phyloP scores from a whole-genome alignment of 2,113 vertebrate species.

The Phaethon lepturus region DNA sequence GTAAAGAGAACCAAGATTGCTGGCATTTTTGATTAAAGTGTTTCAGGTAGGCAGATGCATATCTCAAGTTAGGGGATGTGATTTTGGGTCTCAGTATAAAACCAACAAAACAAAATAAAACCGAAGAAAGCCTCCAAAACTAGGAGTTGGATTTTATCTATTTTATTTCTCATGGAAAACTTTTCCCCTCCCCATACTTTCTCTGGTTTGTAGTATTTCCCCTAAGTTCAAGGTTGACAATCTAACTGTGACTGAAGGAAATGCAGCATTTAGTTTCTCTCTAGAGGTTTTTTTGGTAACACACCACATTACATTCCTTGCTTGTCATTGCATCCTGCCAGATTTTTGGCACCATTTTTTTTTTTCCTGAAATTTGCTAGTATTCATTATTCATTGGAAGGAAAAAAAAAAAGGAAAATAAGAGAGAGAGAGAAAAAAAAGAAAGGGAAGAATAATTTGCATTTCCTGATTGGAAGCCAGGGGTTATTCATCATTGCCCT shows the following conservation, averaged over 20 bases:
- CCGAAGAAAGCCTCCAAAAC: background rate
- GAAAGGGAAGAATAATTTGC: constrained; percentile 66
- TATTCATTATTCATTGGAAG: constrained; percentile 51
- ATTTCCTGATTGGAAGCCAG: constrained; percentile 79
- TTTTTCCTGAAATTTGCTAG: constrained; percentile 23
- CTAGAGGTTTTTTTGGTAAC: background rate
- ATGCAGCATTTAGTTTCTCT: background rate
- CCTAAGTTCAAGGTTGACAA: background rate
- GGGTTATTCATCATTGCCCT: constrained; percentile 78
- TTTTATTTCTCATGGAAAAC: background rate
- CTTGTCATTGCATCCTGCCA: constrained; percentile 19
- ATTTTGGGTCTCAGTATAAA: background rate
- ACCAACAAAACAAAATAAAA: background rate
- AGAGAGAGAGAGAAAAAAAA: background rate
- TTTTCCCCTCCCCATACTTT: background rate
- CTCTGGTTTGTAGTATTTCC: background rate
- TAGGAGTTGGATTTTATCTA: background rate
- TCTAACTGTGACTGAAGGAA: background rate
- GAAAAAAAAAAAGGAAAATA: background rate
- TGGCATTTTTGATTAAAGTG: background rate
- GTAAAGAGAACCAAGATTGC: background rate
- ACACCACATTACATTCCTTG: background rate
- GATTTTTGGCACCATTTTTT: constrained; percentile 36
- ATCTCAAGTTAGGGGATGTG: background rate
- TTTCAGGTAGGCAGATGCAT: background rate